Evolutionary conservation across 1,140 invertebrate genomes (phyloP).

Genomic region (Brachionus sp.): DNA sequence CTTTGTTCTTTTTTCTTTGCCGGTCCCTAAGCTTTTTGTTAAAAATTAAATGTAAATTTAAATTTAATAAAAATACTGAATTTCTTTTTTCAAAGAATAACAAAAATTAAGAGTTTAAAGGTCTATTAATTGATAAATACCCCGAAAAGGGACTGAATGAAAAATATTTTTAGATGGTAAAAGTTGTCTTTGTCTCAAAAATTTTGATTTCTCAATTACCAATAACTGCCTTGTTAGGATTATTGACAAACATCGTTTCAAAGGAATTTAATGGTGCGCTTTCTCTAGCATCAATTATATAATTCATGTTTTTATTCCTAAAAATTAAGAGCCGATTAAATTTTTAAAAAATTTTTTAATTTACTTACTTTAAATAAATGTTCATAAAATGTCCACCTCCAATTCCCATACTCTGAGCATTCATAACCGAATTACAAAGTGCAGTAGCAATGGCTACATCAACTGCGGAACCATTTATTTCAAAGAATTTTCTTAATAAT

Average conservation of each 20-base stretch:
- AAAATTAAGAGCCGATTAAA: background rate
- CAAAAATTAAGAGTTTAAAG: too few relatives aligned
- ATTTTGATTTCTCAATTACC: background rate
- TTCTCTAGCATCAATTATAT: slow-evolving; percentile 26
- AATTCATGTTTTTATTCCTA: slow-evolving; percentile 24
- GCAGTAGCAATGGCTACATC: slow-evolving; percentile 78
- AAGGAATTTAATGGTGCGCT: slow-evolving; percentile 1
- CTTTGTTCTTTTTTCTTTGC: too few relatives aligned
- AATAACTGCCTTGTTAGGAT: background rate
- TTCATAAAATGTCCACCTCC: slow-evolving; percentile 83
- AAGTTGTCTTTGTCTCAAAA: background rate
- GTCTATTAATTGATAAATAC: too few relatives aligned
- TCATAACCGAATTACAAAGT: slow-evolving; percentile 79
- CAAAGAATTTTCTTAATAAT: slow-evolving; percentile 26
- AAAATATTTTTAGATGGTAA: background rate
- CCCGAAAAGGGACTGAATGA: too few relatives aligned
- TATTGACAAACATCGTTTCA: slow-evolving; percentile 17
- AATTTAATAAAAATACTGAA: too few relatives aligned
- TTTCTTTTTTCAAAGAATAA: too few relatives aligned
- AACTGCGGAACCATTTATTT: slow-evolving; percentile 63
- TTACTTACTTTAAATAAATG: slow-evolving; percentile 63
- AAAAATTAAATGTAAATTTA: too few relatives aligned
- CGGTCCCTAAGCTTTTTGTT: too few relatives aligned
- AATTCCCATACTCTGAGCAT: slow-evolving; percentile 78
- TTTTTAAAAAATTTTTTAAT: background rate